A percentile compares a stretch with the other conserved stretches of the same genome.
Evolutionary conservation across 2,113 vertebrate genomes (phyloP).

Genomic region (Struthio camelus): DNA sequence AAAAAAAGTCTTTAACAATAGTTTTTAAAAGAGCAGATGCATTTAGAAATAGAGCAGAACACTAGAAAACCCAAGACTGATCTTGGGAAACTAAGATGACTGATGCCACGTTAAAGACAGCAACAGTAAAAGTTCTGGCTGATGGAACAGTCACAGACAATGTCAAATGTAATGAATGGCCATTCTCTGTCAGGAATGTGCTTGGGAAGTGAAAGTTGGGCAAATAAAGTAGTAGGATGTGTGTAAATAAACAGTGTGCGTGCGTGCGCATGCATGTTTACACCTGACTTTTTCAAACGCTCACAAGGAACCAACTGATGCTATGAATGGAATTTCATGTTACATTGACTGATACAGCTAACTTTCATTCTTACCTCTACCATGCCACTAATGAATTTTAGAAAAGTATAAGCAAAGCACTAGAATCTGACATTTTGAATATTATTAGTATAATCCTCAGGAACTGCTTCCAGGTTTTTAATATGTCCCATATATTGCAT

Average conservation of each 20-base stretch:
- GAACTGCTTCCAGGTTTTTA: fast-evolving
- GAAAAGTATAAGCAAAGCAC: not conserved
- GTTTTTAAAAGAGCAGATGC: not conserved
- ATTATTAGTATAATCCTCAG: not conserved
- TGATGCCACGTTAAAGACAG: not conserved
- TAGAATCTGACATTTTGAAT: not conserved
- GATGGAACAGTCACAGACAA: not conserved
- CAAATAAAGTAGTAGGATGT: not conserved
- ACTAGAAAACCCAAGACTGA: not conserved
- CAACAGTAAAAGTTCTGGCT: not conserved
- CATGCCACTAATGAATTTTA: not conserved
- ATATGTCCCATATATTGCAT: not conserved
- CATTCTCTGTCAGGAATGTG: not conserved
- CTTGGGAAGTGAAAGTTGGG: not conserved
- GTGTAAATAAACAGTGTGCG: not conserved
- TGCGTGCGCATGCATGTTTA: not conserved
- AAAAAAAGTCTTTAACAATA: not conserved
- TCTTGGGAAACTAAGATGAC: not conserved
- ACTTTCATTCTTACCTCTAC: not conserved
- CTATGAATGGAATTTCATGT: not conserved
- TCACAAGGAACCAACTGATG: not conserved
- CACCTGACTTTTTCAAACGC: not conserved
- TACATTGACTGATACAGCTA: not conserved
- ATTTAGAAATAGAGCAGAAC: not conserved
- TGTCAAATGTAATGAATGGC: fast-evolving